Percentiles rank a stretch among this genome's conserved stretches.
Conservation (phyloP, 2,888 invertebrate genomes). For the Netelia melanura region DNA sequence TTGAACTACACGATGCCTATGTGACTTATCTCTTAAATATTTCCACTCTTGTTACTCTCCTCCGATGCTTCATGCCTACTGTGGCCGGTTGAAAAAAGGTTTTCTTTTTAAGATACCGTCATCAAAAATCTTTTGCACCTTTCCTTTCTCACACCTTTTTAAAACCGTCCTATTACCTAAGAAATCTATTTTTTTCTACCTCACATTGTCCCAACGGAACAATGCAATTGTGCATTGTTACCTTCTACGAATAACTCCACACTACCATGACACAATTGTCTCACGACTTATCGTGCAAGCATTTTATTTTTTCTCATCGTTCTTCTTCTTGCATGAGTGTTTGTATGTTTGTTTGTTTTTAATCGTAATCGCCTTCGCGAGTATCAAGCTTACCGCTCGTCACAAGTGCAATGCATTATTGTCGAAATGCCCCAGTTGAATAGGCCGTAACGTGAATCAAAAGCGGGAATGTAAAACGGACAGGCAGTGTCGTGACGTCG, state of each 20-base stretch:
- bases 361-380: constrained; percentile 26
- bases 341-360: no score
- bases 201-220: no score
- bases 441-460: constrained; percentile 93
- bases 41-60: not conserved
- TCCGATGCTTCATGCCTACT: constrained; percentile 10
- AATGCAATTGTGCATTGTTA: no score
- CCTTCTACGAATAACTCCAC: not conserved
- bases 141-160: no score
- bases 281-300: not conserved
- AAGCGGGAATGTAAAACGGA: constrained; percentile 93
- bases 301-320: not conserved
- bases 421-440: constrained; percentile 97
- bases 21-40: not conserved
- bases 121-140: no score
- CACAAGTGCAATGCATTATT: constrained; percentile 96
- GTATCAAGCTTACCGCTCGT: constrained; percentile 89
- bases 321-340: not conserved
- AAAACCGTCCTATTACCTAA: no score
- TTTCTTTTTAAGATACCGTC: no score
- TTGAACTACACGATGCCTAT: not conserved
- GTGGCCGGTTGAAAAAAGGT: not conserved
- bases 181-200: no score
- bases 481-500: constrained; percentile 94
- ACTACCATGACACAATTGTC: constrained; percentile 16